These are phyloP conservation scores for Crepidodera aurea DNA, from an alignment of 2,888 invertebrate genomes.

Conservation along the genomic window DNA sequence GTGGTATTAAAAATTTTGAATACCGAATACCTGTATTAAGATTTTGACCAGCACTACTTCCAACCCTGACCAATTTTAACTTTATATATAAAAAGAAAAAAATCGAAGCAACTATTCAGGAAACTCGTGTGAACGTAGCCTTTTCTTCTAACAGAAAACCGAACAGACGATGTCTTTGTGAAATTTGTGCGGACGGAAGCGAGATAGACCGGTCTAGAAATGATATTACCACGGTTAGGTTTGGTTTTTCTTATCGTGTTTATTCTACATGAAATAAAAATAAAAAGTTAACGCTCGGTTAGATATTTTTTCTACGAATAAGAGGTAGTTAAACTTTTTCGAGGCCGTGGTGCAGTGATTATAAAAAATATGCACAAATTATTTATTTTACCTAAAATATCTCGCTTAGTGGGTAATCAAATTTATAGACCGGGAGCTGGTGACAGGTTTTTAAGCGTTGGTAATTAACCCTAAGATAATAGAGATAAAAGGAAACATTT, in stretches of 20 bases:
- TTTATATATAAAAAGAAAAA: no score
- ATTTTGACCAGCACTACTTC: no score
- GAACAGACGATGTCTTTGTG: slow-evolving; percentile 26
- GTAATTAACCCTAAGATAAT: no score
- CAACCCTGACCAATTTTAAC: no score
- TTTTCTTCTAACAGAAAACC: slow-evolving; percentile 23
- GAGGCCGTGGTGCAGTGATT: slow-evolving; percentile 23
- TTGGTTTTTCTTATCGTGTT: slow-evolving; percentile 34
- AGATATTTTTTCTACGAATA: slow-evolving; percentile 27
- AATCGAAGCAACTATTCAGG: no score
- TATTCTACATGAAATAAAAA: slow-evolving; percentile 26
- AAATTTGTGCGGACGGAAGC: slow-evolving; percentile 30
- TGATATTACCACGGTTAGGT: slow-evolving; percentile 30
- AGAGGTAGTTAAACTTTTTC: slow-evolving; percentile 34
- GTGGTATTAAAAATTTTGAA: no score
- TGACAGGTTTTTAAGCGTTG: no score
- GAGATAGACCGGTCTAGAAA: slow-evolving; percentile 31
- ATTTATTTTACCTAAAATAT: neutral
- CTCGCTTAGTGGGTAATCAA: no score
- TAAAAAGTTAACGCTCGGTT: slow-evolving; percentile 24
- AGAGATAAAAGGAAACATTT: no score
- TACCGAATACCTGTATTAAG: no score
- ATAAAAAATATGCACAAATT: slow-evolving; percentile 19
- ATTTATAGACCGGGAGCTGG: no score
- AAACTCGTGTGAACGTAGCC: slow-evolving; percentile 10